These are phyloP conservation scores for Hybos culiciformis DNA, from an alignment of 2,888 invertebrate species.

Conservation along the genomic window DNA sequence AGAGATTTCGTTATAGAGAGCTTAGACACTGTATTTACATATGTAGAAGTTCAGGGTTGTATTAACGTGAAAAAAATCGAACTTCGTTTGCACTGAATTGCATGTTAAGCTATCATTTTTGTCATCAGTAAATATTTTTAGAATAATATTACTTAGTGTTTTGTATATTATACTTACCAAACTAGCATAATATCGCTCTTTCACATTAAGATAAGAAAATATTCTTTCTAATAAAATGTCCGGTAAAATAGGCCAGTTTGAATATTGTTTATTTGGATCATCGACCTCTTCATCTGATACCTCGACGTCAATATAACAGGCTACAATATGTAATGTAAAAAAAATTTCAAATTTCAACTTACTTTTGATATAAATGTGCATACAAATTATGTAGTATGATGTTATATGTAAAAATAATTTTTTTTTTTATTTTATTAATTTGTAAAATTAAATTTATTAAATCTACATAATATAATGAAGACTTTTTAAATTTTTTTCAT, in stretches of 20 bases:
- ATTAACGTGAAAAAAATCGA: too few relatives aligned
- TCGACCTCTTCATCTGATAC: conserved; percentile 29
- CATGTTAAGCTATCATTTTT: too few relatives aligned
- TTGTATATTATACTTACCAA: conserved; percentile 43
- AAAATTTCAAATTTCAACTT: background rate
- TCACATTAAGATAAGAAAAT: conserved; percentile 50
- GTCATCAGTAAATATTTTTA: too few relatives aligned
- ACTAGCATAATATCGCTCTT: conserved; percentile 60
- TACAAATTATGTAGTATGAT: background rate
- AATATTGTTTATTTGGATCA: conserved; percentile 33
- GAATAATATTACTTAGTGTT: too few relatives aligned
- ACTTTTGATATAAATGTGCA: background rate
- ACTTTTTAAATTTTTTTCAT: background rate
- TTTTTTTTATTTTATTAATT: background rate
- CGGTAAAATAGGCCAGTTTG: conserved; percentile 53
- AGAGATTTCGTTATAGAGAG: background rate
- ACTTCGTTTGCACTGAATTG: too few relatives aligned
- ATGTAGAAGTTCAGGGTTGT: conserved; percentile 20
- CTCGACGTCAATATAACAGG: conserved; percentile 39
- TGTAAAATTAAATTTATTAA: background rate
- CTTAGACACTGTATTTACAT: background rate
- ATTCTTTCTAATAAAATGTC: conserved; percentile 60
- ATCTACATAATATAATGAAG: background rate
- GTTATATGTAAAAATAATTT: background rate
- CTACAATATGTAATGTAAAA: conserved; percentile 20